A percentile compares a stretch with the other conserved stretches of the same genome.
Evolutionary conservation across 2,113 vertebrate species (phyloP).

Genomic region (Oncorhynchus masou): DNA sequence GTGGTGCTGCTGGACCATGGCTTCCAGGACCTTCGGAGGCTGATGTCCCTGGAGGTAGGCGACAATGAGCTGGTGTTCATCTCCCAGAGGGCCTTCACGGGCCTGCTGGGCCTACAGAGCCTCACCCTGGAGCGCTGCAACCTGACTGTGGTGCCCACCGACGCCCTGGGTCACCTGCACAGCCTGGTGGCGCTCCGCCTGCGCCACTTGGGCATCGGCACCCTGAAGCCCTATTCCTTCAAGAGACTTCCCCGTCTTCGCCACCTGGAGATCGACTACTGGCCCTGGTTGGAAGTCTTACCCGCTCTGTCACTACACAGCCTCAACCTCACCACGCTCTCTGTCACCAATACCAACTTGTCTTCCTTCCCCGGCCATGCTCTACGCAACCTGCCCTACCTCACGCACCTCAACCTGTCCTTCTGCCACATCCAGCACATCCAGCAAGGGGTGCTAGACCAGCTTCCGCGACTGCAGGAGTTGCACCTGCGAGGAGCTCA

Average conservation of each 20-base stretch:
- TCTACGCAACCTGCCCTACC: constrained; percentile 88
- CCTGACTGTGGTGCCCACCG: constrained; percentile 82
- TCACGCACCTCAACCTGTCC: constrained; percentile 93
- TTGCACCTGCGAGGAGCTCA: constrained; percentile 87
- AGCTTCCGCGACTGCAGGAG: constrained; percentile 87
- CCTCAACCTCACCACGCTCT: constrained; percentile 91
- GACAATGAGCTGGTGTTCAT: constrained; percentile 96
- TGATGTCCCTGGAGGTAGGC: constrained; percentile 89
- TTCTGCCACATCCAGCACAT: constrained; percentile 87
- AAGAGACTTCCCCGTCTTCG: constrained; percentile 88
- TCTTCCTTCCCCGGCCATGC: constrained; percentile 85
- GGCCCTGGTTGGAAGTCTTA: constrained; percentile 90
- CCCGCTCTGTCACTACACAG: constrained; percentile 89
- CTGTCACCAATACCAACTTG: constrained; percentile 93
- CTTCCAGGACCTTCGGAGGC: constrained; percentile 93
- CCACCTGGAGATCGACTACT: constrained; percentile 87
- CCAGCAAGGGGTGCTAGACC: constrained; percentile 87
- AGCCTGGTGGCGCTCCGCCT: constrained; percentile 65
- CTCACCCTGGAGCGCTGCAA: constrained; percentile 94
- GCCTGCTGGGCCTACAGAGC: constrained; percentile 88
- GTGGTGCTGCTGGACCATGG: constrained; percentile 96
- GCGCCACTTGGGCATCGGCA: constrained; percentile 72
- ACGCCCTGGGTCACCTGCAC: constrained; percentile 73
- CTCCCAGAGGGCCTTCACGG: constrained; percentile 91
- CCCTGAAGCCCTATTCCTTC: constrained; percentile 85